phyloP scores from a whole-genome alignment of 1,140 invertebrate species.

The fruit fly (Drosophila melanogaster) region Release_6_plus_ISO1_MT NT_037436.4:1500501-1501000 shows the following conservation, averaged over 20 bases:
- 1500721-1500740: conserved; percentile 30
- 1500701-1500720: conserved; percentile 49
- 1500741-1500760: conserved; percentile 22
- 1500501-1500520: not conserved
- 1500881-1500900: conserved; percentile 46
- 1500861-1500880: conserved; percentile 51
- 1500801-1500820: conserved; percentile 44
- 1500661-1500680: conserved; percentile 38
- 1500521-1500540: not conserved
- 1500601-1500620: not conserved
- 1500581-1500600: conserved; percentile 3
- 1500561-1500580: not conserved
- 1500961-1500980: conserved; percentile 31
- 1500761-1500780: conserved; percentile 28
- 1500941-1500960: conserved; percentile 59
- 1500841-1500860: conserved; percentile 61
- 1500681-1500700: conserved; percentile 51
- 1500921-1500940: conserved; percentile 72
- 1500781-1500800: conserved; percentile 31
- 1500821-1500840: conserved; percentile 62
- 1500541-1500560: not conserved
- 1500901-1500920: conserved; percentile 62
- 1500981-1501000: conserved; percentile 63
- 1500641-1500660: conserved; percentile 3
- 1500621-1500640: conserved; percentile 17